Percentiles rank a stretch among this genome's conserved stretches.
Conservation (phyloP, 2,888 invertebrate species). For the Xylophagus ater region DNA sequence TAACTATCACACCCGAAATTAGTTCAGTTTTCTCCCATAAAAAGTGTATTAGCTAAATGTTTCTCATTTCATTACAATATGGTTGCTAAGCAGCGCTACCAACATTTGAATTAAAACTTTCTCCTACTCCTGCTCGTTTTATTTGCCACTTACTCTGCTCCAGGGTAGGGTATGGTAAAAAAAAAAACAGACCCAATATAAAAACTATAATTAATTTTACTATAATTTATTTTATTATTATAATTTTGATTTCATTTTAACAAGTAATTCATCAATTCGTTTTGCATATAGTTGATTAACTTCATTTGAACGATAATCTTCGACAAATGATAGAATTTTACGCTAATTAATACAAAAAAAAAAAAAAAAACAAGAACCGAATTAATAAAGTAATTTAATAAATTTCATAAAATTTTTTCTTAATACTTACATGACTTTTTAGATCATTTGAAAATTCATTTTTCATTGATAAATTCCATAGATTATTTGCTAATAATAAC, state of each 20-base stretch:
- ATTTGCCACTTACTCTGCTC: no score
- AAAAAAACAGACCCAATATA: no score
- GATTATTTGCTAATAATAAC: slow-evolving; percentile 58
- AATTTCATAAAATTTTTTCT: background rate
- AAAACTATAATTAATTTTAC: no score
- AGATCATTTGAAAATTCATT: slow-evolving; percentile 44
- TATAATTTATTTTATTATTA: background rate
- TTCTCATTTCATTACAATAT: no score
- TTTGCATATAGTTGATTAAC: slow-evolving; percentile 5
- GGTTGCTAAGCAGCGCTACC: no score
- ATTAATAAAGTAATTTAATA: background rate
- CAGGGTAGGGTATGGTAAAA: no score
- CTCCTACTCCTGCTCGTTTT: no score
- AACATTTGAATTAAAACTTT: no score
- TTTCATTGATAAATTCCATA: slow-evolving; percentile 72
- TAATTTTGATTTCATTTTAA: slow-evolving; percentile 17
- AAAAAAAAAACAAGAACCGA: background rate
- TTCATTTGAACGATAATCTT: slow-evolving; percentile 1
- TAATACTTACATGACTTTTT: slow-evolving; percentile 40
- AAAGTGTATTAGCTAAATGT: no score
- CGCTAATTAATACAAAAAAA: slow-evolving; percentile 6
- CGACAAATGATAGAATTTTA: slow-evolving; percentile 14
- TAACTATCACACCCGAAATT: no score
- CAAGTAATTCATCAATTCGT: slow-evolving; percentile 16
- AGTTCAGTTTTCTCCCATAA: no score